Evolutionary conservation across 1,140 invertebrate species (phyloP).

Genomic region (Sitobion miscanthi): DNA sequence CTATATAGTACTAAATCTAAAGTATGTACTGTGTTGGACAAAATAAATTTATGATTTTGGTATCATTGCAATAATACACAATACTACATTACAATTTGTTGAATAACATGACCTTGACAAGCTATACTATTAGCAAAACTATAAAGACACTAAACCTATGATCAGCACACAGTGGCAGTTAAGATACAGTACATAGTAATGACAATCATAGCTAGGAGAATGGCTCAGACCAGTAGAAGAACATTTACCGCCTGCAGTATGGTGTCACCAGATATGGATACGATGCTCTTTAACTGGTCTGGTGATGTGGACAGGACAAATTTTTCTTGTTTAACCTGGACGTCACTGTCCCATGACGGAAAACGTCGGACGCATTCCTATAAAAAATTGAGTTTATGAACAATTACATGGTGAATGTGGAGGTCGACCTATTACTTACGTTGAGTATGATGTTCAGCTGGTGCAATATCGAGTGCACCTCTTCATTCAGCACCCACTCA

Average conservation of each 20-base stretch:
- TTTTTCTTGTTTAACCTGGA: constrained; percentile 81
- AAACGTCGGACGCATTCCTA: constrained; percentile 87
- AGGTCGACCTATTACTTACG: constrained; percentile 66
- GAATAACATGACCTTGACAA: background rate
- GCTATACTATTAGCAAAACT: background rate
- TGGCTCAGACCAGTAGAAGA: background rate
- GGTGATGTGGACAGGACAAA: constrained; percentile 83
- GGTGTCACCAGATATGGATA: constrained; percentile 87
- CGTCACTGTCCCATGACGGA: constrained; percentile 79
- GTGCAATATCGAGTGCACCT: constrained; percentile 84
- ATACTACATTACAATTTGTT: background rate
- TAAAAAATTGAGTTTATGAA: constrained; percentile 1
- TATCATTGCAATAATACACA: background rate
- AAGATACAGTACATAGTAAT: background rate
- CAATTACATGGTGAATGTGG: background rate
- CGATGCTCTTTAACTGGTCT: constrained; percentile 89
- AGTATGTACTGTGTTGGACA: background rate
- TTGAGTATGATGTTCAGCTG: constrained; percentile 83
- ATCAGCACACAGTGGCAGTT: background rate
- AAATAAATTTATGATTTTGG: background rate
- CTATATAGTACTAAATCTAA: no score
- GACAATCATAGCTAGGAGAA: background rate
- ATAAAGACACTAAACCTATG: background rate
- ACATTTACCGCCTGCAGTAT: constrained; percentile 85
- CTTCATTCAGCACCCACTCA: constrained; percentile 88